Base-by-base conservation (phyloP, 2,888 invertebrate genomes). In the Phyto melanocephala region DNA sequence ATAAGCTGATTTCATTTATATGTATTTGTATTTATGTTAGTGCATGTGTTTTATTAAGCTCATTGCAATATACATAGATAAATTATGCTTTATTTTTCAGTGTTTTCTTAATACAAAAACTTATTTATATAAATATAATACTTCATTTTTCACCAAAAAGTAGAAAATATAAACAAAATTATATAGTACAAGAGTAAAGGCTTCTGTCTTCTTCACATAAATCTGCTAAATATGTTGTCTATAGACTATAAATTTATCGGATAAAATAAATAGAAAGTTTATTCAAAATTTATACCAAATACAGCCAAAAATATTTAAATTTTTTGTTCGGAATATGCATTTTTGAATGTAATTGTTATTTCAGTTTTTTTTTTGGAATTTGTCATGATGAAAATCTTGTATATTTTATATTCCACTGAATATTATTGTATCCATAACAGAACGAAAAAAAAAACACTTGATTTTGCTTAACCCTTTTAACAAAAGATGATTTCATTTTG, bases 41-140 rank as follows among this genome's bases (percentile, higher is more conserved):
- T 24, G 20, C 47, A 45, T 65, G 22, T 54, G 63, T 74, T 40
- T 40, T 13, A 45, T 74, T 54, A 65, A 65, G 75, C 75, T 47
- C 47, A 65, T 65, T 74, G 74, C 63, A 74, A 54, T 54, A 45
- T 54, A 52, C 35, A 75, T 65, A n/a, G 56, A 65, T 75, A 75
- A 65, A 75, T 75, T 75, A 2, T 65, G 28, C 75, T 75, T 75
- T 75, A 65, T 75, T 62, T 50, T 15, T n/a, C n/a, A n/a, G 7
- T n/a, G 40, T 37, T 60, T 58, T n/a, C 60, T 71, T 50, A 72
- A 60, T 60, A 60, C 37, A 60, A 72, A 60, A 60, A 58, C n/a
- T n/a, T 22, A n/a, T n/a, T n/a, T n/a, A 47, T 11, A 60, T 22
- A 50, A 50, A 50, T 50, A 1, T 35, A 60, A 71, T 71, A 71